A percentile compares a stretch with the other conserved stretches of the same genome.
phyloP scores from a whole-genome alignment of 2,113 vertebrate species.

The Marcusenius ussheri region DNA sequence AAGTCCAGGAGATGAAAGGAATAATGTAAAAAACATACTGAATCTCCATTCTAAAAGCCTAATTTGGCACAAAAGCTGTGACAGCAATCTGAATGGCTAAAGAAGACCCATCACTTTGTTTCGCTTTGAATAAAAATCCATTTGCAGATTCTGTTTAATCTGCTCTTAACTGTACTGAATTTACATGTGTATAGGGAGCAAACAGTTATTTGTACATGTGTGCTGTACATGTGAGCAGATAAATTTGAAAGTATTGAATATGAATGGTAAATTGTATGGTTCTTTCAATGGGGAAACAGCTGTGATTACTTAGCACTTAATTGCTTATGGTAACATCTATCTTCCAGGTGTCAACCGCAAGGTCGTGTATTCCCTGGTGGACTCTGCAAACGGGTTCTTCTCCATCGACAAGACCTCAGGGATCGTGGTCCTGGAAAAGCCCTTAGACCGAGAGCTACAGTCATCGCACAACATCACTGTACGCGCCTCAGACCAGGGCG shows the following conservation, averaged over 20 bases:
- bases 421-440: constrained; percentile 77
- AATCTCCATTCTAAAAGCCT: constrained; percentile 10
- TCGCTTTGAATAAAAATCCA: background rate
- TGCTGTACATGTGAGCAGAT: background rate
- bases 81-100: background rate
- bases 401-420: constrained; percentile 80
- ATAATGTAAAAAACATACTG: background rate
- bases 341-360: constrained; percentile 73
- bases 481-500: constrained; percentile 76
- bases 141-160: background rate
- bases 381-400: constrained; percentile 76
- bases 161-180: background rate
- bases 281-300: background rate
- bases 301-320: background rate
- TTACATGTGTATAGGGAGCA: background rate
- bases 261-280: background rate
- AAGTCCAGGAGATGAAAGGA: background rate
- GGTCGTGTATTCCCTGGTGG: constrained; percentile 76
- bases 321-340: constrained; percentile 24
- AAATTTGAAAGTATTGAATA: constrained; percentile 6
- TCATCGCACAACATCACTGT: constrained; percentile 77
- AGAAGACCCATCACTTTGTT: background rate
- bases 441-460: constrained; percentile 83
- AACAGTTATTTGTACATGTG: background rate
- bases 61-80: constrained; percentile 12